Evolutionary conservation across 2,888 invertebrate genomes (phyloP), one percentile per base, ranked within the genome.

Genomic region (Amphipoea oculea): DNA sequence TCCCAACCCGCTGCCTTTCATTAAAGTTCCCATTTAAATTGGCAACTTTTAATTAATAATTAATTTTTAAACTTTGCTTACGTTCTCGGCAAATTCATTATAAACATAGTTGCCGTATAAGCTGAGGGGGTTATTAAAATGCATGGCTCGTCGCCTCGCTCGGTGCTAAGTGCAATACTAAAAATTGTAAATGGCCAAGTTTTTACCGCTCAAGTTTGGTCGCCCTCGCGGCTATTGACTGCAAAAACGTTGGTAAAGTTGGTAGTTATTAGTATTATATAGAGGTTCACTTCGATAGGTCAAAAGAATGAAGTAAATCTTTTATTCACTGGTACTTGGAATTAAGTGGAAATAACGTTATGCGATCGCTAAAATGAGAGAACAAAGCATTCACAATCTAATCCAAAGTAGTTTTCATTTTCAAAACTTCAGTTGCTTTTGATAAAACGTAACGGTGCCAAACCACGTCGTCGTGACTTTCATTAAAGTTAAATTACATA

Each of bases 91-190:
- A 42, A 63, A 65, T 83, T 78, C 63, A 78, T 78, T 45, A 29
- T 42, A 78, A 79, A 62, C 48, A 14, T 51, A 75, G 54, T 67
- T 73, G 12, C 54, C 36, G 48, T 73, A 76, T 66, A 85, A 60
- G 23, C 29, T 62, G 60, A 29, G 54, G 36, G 48, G 60, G 40
- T 66, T 73, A 78, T 80, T 86, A 85, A 80, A 86, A 85, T 86
- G 84, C 86, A 86, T 75, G 54, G 45, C 65, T 17, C n/a, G 77
- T 76, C 86, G 74, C 73, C 60, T 48, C 45, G 65, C 70, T 29
- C 74, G 42, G 67, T 79, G 83, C 62, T 79, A 86, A 86, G 86
- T 79, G 86, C 79, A 74, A 74, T 76, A 45, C 76, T 86, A 86
- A 85, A 84, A 85, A 86, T 40, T 65, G 73, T 74, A 73, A 20